Evolutionary conservation across 53 echinoderm and acorn worm species (phyloP), one percentile per base, ranked within the genome.

Genomic region (Astropecten irregularis): DNA sequence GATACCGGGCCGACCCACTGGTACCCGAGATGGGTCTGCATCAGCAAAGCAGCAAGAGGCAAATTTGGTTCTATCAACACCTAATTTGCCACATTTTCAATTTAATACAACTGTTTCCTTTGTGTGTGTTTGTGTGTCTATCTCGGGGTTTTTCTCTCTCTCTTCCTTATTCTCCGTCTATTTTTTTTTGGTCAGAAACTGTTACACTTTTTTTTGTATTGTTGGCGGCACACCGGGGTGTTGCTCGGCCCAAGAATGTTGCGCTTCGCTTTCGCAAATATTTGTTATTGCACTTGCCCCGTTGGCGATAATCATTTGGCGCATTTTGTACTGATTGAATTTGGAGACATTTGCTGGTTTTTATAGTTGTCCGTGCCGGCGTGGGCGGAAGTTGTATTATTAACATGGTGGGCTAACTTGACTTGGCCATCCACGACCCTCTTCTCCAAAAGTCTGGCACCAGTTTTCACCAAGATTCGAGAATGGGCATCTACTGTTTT

Each of bases 71-170:
- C 79, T 15, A 79, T 79, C 79, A 79, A 79, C 48, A 79, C 62
- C 13, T 79, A 79, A 79, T 79, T 79, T 79, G 79, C 60, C 79
- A 79, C 79, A 79, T 59, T 79, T 79, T 62, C 46, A 26, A 0
- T 46, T 21, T 44, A 37, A 18, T 9, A n/a, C 21, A 37, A 3
- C 65, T 36, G 39, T 76, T 76, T 76, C 57, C 16, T 56, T 56
- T 76, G n/a, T n/a, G n/a, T n/a, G n/a, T n/a, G n/a, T n/a, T n/a
- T n/a, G n/a, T n/a, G n/a, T n/a, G n/a, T n/a, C n/a, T n/a, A n/a
- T n/a, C n/a, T n/a, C n/a, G n/a, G n/a, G n/a, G n/a, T n/a, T n/a
- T n/a, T n/a, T n/a, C n/a, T n/a, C n/a, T n/a, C n/a, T n/a, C n/a
- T n/a, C n/a, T n/a, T n/a, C n/a, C n/a, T n/a, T n/a, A n/a, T n/a